phyloP scores from a whole-genome alignment of 2,888 invertebrate species.

The Mallateleia sp. region DNA sequence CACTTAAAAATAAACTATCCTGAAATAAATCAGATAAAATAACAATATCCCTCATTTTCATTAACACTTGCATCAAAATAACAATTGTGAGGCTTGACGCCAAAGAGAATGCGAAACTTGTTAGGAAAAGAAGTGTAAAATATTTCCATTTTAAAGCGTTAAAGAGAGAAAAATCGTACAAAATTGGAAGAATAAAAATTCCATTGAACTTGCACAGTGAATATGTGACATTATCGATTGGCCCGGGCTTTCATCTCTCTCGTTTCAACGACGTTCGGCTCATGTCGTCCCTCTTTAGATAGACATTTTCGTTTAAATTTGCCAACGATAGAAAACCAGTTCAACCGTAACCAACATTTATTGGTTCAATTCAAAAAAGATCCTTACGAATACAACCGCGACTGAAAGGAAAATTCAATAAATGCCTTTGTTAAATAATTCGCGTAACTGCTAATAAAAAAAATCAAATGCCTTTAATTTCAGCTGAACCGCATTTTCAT shows the following conservation, averaged over 20 bases:
- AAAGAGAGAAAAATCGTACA: conserved; percentile 55
- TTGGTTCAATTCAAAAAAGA: conserved; percentile 85
- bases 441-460: neutral
- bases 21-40: neutral
- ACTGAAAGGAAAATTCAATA: conserved; percentile 34
- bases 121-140: conserved; percentile 56
- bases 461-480: conserved; percentile 8
- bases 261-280: conserved; percentile 24
- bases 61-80: conserved; percentile 18
- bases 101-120: conserved; percentile 38
- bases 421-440: conserved; percentile 39
- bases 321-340: conserved; percentile 77
- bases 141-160: conserved; percentile 60
- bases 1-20: neutral
- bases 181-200: conserved; percentile 65
- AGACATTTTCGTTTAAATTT: conserved; percentile 75
- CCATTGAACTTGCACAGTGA: conserved; percentile 56
- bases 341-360: conserved; percentile 84
- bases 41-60: neutral
- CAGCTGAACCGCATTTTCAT: neutral
- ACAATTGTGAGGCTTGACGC: neutral
- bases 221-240: conserved; percentile 70
- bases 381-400: conserved; percentile 60
- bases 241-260: conserved; percentile 36
- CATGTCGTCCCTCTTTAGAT: conserved; percentile 39